Conservation (phyloP, 2,888 invertebrate species). For the Laothoe populi region DNA sequence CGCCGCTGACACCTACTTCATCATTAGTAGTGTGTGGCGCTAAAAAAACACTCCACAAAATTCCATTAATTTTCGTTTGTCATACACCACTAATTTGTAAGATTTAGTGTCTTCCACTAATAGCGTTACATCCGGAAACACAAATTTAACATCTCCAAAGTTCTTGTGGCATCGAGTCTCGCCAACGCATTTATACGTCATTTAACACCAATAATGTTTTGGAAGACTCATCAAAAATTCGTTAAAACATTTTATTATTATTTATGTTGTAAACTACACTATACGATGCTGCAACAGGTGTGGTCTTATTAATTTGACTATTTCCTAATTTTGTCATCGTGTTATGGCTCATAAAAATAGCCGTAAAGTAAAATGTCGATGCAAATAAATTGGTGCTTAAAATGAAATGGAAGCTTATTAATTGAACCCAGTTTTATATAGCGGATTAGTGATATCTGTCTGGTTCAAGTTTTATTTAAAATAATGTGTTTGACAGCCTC, state of each 20-base stretch:
- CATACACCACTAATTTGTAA: slow-evolving; percentile 80
- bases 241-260: slow-evolving; percentile 66
- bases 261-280: slow-evolving; percentile 45
- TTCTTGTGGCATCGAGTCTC: slow-evolving; percentile 43
- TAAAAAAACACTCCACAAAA: slow-evolving; percentile 68
- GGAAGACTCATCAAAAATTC: slow-evolving; percentile 64
- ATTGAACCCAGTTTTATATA: neutral
- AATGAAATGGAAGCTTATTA: neutral
- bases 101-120: slow-evolving; percentile 77
- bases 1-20: slow-evolving; percentile 69
- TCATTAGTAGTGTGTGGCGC: slow-evolving; percentile 68
- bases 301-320: slow-evolving; percentile 53
- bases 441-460: neutral
- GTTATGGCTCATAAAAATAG: slow-evolving; percentile 23
- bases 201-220: slow-evolving; percentile 69
- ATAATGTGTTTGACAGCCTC: no score
- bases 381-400: slow-evolving; percentile 13
- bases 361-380: slow-evolving; percentile 8
- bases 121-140: slow-evolving; percentile 76
- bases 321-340: slow-evolving; percentile 28
- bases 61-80: slow-evolving; percentile 81
- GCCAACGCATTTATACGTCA: slow-evolving; percentile 77
- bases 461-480: neutral
- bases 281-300: slow-evolving; percentile 47
- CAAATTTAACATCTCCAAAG: slow-evolving; percentile 67